A percentile compares a stretch with the other conserved stretches of the same genome.
These are phyloP conservation scores for Nothoprocta perdicaria DNA, from an alignment of 2,113 vertebrate genomes.

Conservation along the genomic window DNA sequence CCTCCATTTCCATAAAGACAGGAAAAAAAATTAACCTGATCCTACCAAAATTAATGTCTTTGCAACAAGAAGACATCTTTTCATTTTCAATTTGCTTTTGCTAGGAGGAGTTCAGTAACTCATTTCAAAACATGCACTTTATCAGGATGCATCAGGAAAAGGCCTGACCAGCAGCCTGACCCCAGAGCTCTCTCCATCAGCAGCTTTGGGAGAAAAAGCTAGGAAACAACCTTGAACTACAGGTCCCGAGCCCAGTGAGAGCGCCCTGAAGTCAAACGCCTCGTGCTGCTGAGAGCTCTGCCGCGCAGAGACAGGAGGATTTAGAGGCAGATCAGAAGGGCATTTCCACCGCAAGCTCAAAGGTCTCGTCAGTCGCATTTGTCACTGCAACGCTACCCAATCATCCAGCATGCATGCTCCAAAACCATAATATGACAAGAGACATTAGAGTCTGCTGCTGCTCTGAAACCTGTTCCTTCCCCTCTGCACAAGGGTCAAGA, in stretches of 20 bases:
- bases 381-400: background rate
- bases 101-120: background rate
- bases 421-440: background rate
- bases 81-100: background rate
- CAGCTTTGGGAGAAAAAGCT: background rate
- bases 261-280: rapidly evolving
- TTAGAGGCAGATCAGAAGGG: rapidly evolving
- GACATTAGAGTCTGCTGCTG: background rate
- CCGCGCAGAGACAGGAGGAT: rapidly evolving
- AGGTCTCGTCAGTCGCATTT: rapidly evolving
- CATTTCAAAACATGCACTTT: rapidly evolving
- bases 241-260: rapidly evolving
- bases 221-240: rapidly evolving
- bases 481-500: background rate
- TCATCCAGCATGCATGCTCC: background rate
- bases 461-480: background rate
- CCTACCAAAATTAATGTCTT: background rate
- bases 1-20: background rate
- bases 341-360: background rate
- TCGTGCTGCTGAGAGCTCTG: rapidly evolving
- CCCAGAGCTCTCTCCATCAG: background rate
- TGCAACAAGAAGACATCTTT: background rate
- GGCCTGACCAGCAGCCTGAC: background rate
- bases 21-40: background rate
- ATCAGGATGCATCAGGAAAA: background rate